phyloP scores from a whole-genome alignment of 2,888 invertebrate genomes.

The Allacma fusca region DNA sequence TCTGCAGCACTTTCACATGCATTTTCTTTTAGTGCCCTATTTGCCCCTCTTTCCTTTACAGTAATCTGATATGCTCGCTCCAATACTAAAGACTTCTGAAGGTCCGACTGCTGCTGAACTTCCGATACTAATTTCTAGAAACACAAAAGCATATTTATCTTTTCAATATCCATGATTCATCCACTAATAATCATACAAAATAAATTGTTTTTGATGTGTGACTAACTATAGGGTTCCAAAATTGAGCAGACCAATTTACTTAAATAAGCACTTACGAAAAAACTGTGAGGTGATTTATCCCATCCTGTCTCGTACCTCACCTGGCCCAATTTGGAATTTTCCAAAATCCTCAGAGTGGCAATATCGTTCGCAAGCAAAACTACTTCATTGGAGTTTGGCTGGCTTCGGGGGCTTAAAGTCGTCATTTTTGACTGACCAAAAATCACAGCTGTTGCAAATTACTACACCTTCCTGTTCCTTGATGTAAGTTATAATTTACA shows the following conservation, averaged over 20 bases:
- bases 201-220: too few relatives aligned
- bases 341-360: conserved; percentile 44
- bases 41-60: background rate
- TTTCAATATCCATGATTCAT: too few relatives aligned
- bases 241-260: conserved; percentile 18
- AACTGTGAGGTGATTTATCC: conserved; percentile 53
- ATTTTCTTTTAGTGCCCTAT: background rate
- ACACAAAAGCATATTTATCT: too few relatives aligned
- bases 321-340: conserved; percentile 54
- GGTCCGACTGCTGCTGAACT: conserved; percentile 34
- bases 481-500: too few relatives aligned
- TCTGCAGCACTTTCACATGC: background rate
- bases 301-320: conserved; percentile 57
- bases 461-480: too few relatives aligned
- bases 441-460: background rate
- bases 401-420: background rate
- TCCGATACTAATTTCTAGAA: conserved; percentile 40
- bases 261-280: conserved; percentile 46
- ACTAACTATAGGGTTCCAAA: too few relatives aligned
- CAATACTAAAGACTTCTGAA: conserved; percentile 18
- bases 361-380: conserved; percentile 22
- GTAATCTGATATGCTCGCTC: conserved; percentile 41
- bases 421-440: background rate
- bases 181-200: too few relatives aligned
- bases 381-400: background rate